Conservation (phyloP, 1,140 invertebrate genomes). For the Elymnias hypermnestra region DNA sequence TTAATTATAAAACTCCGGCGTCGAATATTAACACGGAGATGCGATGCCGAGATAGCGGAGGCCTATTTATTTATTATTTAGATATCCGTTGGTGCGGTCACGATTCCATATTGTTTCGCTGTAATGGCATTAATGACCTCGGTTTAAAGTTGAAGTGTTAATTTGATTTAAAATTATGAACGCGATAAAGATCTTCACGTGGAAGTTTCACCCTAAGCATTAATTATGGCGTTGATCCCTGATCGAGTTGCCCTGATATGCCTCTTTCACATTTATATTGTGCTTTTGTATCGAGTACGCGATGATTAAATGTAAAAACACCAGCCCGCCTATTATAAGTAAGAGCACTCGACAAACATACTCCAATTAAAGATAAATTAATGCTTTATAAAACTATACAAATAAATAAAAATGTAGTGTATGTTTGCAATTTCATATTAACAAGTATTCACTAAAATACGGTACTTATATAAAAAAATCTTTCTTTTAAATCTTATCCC, state of each 20-base stretch:
- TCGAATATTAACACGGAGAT: constrained; percentile 68
- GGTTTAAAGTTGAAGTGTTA: constrained; percentile 75
- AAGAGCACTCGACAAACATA: constrained; percentile 5
- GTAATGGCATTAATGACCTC: constrained; percentile 73
- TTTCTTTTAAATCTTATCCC: no score
- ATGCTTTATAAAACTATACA: no score
- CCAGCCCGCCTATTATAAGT: constrained; percentile 5
- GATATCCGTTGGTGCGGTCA: constrained; percentile 70
- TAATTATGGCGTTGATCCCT: constrained; percentile 57
- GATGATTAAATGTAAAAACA: constrained; percentile 16
- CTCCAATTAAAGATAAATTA: constrained; percentile 7
- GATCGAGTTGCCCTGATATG: constrained; percentile 50
- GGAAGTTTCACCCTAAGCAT: constrained; percentile 66
- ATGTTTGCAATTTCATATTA: no score
- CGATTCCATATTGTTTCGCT: constrained; percentile 72
- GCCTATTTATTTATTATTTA: constrained; percentile 76
- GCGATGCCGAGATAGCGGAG: constrained; percentile 55
- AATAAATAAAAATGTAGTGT: no score
- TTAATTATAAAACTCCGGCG: constrained; percentile 73
- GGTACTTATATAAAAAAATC: no score
- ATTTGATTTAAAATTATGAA: constrained; percentile 75
- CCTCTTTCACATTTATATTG: constrained; percentile 22
- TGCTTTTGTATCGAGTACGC: constrained; percentile 8
- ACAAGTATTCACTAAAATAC: no score
- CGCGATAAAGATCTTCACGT: constrained; percentile 66